Evolutionary conservation across 92 coral and sea anemone genomes (phyloP), one percentile per base, ranked within the genome.

Genomic region (Umimayanthus chanpuru): DNA sequence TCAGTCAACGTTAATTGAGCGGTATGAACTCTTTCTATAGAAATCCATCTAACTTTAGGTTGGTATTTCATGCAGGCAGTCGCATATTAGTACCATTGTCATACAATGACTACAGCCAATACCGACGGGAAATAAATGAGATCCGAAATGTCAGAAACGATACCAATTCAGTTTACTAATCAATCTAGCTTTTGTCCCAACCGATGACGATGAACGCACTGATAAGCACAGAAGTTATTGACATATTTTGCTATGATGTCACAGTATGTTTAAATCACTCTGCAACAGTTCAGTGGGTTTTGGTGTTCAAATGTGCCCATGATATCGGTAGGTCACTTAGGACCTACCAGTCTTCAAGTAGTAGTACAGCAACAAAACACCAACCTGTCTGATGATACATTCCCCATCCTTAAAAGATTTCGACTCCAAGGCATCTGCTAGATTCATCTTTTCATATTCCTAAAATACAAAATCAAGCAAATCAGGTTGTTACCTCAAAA

Each of bases 361-460:
- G 26, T 30, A 15, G 23, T 23, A n/a, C 14, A 29, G 55, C 39
- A 30, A 65, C n/a, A 20, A 26, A 32, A n/a, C 39, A 25, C 82
- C 26, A 93, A 95, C 99, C 98, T 97, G 99, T 82, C 85, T 91
- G 21, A 97, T 94, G 67, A 97, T 92, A 85, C 99, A 94, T 0
- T 97, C 99, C 65, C 98, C 99, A 85, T 97, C 99, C 88, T 91
- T 94, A 85, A 87, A 97, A 12, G 72, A 86, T 86, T 81, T 95
- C 38, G 99, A 92, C 85, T 86, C 85, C 28, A 97, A 89, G 18
- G 99, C 99, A 95, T 97, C 99, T 76, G 98, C 99, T 79, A 97
- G 86, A 86, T 97, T 97, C 99, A 97, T 97, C 83, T 91, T 93
- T 76, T 97, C 99, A 61, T 92, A 88, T 61, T 92, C 96, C 99